Conservation (phyloP, 2,888 invertebrate species). For the Xestia c-nigrum region DNA sequence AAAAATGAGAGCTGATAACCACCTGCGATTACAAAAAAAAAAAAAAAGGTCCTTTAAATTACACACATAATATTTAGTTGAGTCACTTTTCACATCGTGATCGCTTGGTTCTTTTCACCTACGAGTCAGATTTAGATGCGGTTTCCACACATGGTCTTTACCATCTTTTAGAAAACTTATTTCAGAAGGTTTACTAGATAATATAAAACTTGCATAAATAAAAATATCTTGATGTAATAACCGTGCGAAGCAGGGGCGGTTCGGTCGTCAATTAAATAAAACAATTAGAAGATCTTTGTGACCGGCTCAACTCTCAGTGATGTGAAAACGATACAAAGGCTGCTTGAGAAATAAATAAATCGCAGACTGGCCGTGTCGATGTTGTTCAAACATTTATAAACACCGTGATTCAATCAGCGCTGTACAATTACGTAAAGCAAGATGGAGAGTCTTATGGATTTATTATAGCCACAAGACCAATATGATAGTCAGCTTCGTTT, state of each 20-base stretch:
- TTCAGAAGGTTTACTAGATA: neutral
- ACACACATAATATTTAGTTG: neutral
- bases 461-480: neutral
- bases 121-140: neutral
- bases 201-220: neutral
- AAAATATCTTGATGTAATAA: neutral
- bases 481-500: neutral
- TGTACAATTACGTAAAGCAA: slow-evolving; percentile 23
- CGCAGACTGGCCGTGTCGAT: slow-evolving; percentile 10
- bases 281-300: slow-evolving; percentile 7
- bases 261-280: slow-evolving; percentile 17
- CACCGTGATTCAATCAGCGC: slow-evolving; percentile 23
- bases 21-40: no score
- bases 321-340: slow-evolving; percentile 26
- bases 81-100: neutral
- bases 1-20: no score
- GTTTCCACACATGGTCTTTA: neutral
- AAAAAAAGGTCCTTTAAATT: no score
- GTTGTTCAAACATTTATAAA: slow-evolving; percentile 38
- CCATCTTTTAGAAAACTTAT: neutral
- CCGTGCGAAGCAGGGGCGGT: neutral
- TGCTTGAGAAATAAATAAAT: slow-evolving; percentile 36
- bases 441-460: slow-evolving; percentile 13
- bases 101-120: neutral
- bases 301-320: slow-evolving; percentile 9